Evolutionary conservation across 2,888 invertebrate genomes (phyloP).

Genomic region (Chymomyza amoena): DNA sequence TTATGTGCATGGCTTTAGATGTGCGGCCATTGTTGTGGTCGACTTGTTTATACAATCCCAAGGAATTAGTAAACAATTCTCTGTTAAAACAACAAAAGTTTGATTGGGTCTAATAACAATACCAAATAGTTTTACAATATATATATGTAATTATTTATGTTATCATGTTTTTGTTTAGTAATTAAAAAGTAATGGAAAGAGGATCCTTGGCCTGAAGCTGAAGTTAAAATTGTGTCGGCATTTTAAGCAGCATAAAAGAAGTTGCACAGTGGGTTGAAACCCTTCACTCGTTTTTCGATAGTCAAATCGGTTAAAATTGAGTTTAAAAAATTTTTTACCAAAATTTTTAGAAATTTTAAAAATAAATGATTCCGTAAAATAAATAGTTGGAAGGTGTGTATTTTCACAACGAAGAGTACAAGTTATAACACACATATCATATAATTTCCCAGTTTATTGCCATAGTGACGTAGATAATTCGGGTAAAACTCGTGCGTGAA

Average conservation of each 20-base stretch:
- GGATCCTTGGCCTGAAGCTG: conserved; percentile 26
- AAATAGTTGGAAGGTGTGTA: no score
- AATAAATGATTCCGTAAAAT: no score
- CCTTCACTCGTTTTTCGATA: neutral
- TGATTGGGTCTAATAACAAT: neutral
- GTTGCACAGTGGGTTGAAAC: conserved; percentile 3
- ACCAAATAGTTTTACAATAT: neutral
- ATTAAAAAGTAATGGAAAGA: conserved; percentile 27
- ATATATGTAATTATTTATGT: neutral
- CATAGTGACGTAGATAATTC: no score
- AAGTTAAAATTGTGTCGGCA: conserved; percentile 48
- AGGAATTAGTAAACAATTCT: conserved; percentile 47
- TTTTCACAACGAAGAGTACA: no score
- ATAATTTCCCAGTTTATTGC: no score
- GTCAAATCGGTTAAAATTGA: no score
- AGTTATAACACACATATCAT: no score
- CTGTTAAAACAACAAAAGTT: conserved; percentile 12
- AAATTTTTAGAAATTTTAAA: no score
- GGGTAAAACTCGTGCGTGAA: no score
- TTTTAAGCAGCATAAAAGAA: conserved; percentile 22
- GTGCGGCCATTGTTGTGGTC: conserved; percentile 15
- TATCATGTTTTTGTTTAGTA: conserved; percentile 17
- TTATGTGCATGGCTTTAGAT: conserved; percentile 17
- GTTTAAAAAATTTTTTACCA: no score
- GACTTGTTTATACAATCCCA: conserved; percentile 27